phyloP scores from a whole-genome alignment of 2,797 vertebrate species.

The Graptemys geographica region DNA sequence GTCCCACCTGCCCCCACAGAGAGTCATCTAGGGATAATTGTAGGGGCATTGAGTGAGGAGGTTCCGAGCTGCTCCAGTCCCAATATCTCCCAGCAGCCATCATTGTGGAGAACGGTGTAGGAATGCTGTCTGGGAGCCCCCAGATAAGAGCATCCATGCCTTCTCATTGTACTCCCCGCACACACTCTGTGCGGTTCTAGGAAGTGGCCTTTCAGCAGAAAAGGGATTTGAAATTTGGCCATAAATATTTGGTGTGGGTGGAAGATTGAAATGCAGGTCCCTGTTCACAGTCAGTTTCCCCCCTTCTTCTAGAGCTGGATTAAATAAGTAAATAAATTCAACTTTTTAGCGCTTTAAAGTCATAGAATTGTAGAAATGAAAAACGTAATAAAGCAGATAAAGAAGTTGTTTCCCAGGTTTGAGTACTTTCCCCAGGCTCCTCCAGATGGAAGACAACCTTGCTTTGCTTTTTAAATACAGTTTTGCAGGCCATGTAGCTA shows the following conservation, averaged over 20 bases:
- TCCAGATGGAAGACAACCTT: not conserved
- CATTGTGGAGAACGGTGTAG: not conserved
- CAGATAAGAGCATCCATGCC: not conserved
- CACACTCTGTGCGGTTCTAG: not conserved
- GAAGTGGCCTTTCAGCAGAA: slow-evolving; percentile 9
- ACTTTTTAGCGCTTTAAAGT: slow-evolving; percentile 49
- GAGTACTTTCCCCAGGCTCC: not conserved
- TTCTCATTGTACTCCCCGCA: not conserved
- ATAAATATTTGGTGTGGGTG: slow-evolving; percentile 44
- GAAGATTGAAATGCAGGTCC: slow-evolving; percentile 55
- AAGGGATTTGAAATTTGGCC: slow-evolving; percentile 20
- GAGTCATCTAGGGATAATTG: too few relatives aligned
- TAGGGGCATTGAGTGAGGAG: not conserved
- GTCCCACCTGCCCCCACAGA: not conserved
- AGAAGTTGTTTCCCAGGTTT: not conserved
- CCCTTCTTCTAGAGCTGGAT: slow-evolving; percentile 4
- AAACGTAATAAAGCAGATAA: slow-evolving; percentile 1
- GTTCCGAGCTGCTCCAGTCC: not conserved
- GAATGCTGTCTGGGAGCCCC: not conserved
- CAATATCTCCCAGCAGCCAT: not conserved
- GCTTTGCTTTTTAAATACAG: slow-evolving; percentile 14
- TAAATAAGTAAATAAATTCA: slow-evolving; percentile 42
- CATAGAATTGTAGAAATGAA: slow-evolving; percentile 32
- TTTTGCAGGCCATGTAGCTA: not conserved
- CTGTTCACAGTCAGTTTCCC: slow-evolving; percentile 46